These are phyloP conservation scores for Sorex maritimensis DNA, from an alignment of 2,797 vertebrate species.

Conservation along the genomic window DNA sequence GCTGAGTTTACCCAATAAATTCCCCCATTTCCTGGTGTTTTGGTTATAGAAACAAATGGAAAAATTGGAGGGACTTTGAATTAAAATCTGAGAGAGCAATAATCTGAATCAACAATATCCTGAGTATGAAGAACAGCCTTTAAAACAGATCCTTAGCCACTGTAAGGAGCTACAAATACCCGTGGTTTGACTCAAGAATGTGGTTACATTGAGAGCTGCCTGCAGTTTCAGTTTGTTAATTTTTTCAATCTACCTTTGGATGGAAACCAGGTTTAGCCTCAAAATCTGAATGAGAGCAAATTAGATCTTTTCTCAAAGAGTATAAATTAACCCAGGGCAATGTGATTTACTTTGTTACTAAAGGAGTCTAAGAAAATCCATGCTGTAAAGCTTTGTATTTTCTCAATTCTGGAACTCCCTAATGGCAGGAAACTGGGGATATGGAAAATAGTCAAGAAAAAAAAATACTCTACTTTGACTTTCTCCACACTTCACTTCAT, in stretches of 20 bases:
- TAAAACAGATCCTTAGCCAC: neutral
- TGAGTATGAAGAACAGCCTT: slow-evolving; percentile 2
- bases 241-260: slow-evolving; percentile 31
- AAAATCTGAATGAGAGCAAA: slow-evolving; percentile 58
- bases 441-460: neutral
- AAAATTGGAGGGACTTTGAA: neutral
- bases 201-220: neutral
- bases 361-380: slow-evolving; percentile 19
- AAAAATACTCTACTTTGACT: neutral
- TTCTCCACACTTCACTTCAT: neutral
- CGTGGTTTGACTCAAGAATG: slow-evolving; percentile 3
- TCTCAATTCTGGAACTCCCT: slow-evolving; percentile 45
- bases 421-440: neutral
- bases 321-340: slow-evolving; percentile 33
- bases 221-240: slow-evolving; percentile 30
- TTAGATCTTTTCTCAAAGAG: slow-evolving; percentile 41
- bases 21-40: neutral
- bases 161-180: neutral
- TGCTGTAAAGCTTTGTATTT: slow-evolving; percentile 19
- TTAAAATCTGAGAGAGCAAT: neutral
- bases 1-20: neutral
- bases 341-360: slow-evolving; percentile 43
- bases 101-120: slow-evolving; percentile 39
- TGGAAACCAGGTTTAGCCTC: slow-evolving; percentile 31
- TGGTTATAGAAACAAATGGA: neutral